These are phyloP conservation scores for Pseudoips prasinana DNA, from an alignment of 2,888 invertebrate species.

Conservation along the genomic window DNA sequence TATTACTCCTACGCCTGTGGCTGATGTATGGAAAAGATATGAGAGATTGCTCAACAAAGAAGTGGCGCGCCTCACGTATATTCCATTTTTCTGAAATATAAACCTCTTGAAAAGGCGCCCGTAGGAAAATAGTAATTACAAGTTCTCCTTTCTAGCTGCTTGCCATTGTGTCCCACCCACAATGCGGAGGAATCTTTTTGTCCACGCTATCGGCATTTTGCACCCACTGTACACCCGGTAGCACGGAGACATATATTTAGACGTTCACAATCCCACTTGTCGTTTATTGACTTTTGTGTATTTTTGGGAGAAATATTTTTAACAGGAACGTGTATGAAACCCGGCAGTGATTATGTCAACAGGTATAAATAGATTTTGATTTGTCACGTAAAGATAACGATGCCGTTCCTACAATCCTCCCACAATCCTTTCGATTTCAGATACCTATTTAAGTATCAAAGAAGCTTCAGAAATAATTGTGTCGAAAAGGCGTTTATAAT, in stretches of 20 bases:
- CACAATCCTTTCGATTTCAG: too few relatives aligned
- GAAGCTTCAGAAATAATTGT: too few relatives aligned
- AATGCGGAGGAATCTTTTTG: slow-evolving; percentile 79
- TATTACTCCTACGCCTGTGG: slow-evolving; percentile 10
- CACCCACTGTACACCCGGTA: slow-evolving; percentile 60
- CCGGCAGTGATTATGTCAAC: background rate
- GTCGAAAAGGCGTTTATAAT: slow-evolving; percentile 2
- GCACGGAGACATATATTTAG: slow-evolving; percentile 53
- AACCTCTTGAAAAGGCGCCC: slow-evolving; percentile 66
- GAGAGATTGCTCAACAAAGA: slow-evolving; percentile 52
- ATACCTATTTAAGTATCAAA: too few relatives aligned
- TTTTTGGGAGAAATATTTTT: slow-evolving; percentile 26
- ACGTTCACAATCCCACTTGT: slow-evolving; percentile 40
- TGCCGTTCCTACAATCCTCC: background rate
- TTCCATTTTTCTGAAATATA: slow-evolving; percentile 74
- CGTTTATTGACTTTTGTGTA: slow-evolving; percentile 42
- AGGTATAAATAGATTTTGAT: background rate
- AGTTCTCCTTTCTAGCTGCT: slow-evolving; percentile 63
- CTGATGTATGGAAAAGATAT: slow-evolving; percentile 49
- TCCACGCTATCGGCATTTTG: slow-evolving; percentile 74
- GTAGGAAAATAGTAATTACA: slow-evolving; percentile 81
- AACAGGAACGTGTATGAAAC: background rate
- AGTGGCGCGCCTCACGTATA: slow-evolving; percentile 45
- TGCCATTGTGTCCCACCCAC: slow-evolving; percentile 67
- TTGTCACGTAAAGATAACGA: background rate